Evolutionary conservation across 2,888 invertebrate species (phyloP), one percentile per base, ranked within the genome.

Genomic region (Carterocephalus palaemon): DNA sequence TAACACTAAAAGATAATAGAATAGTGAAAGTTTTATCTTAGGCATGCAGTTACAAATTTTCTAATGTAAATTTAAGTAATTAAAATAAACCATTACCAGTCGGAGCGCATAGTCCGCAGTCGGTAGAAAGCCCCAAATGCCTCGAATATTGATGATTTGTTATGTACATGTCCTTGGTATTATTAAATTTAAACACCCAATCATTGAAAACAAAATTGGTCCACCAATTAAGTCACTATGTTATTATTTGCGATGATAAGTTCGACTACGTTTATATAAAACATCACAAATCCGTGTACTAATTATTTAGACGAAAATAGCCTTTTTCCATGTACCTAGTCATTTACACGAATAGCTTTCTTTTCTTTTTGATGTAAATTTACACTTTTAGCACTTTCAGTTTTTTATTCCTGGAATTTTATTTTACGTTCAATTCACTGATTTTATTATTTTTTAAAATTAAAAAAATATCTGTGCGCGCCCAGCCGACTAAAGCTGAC

Each of bases 81-180:
- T 12, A 37, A n/a, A 17, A 12, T 19, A 37, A 38, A 6, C 23
- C 16, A 26, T 77, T 82, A 84, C 83, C 84, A 75, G 67, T 64
- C 60, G 66, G 62, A 75, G 63, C 73, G 68, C 83, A 81, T 80
- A 76, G 75, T 78, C 72, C 68, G 69, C 72, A 72, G 70, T 66
- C 64, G 66, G 74, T 60, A 70, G 73, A 70, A 75, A 70, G 70
- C 73, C 75, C 75, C 75, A 80, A 84, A 75, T 70, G 68, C 73
- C 70, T 68, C 70, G 68, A 75, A 70, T 67, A 69, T 62, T 70
- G 72, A 74, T 71, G 70, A 74, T 77, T 84, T 84, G 74, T 61
- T 76, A 80, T 80, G 82, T 69, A 82, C 85, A 86, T 86, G 84
- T 85, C 85, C 85, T 84, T 83, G 78, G 75, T 62, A 70, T 73